Conservation (phyloP, 2,888 invertebrate species). For the Eupithecia inturbata region DNA sequence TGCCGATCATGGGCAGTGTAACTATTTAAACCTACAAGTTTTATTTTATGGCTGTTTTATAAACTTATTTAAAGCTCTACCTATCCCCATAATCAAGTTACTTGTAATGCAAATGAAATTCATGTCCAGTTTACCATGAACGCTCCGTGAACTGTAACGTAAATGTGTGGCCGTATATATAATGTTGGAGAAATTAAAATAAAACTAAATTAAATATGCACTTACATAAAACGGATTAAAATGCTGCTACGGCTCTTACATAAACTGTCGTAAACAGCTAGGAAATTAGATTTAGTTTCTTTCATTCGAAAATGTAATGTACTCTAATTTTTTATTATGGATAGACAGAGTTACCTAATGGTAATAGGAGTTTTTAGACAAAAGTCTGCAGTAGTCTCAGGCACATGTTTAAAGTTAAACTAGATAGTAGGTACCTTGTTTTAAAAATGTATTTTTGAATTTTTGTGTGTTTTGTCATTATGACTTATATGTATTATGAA, state of each 20-base stretch:
- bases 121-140: constrained; percentile 35
- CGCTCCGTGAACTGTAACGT: constrained; percentile 34
- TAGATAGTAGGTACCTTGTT: no score
- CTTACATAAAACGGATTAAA: neutral
- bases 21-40: neutral
- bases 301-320: neutral
- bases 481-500: no score
- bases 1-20: no score
- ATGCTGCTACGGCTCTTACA: neutral
- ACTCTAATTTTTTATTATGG: no score
- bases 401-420: neutral
- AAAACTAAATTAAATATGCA: neutral
- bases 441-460: no score
- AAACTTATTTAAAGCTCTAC: neutral
- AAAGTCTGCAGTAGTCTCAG: neutral
- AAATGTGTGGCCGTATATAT: constrained; percentile 33
- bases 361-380: neutral
- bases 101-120: constrained; percentile 38
- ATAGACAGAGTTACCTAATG: no score
- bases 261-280: neutral
- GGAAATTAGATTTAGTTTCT: neutral
- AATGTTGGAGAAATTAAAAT: constrained; percentile 1
- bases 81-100: constrained; percentile 9
- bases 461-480: no score
- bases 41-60: neutral